A percentile compares a stretch with the other conserved stretches of the same genome.
Evolutionary conservation across 1,140 invertebrate species (phyloP).

Genomic region (Heliconius nattereri): DNA sequence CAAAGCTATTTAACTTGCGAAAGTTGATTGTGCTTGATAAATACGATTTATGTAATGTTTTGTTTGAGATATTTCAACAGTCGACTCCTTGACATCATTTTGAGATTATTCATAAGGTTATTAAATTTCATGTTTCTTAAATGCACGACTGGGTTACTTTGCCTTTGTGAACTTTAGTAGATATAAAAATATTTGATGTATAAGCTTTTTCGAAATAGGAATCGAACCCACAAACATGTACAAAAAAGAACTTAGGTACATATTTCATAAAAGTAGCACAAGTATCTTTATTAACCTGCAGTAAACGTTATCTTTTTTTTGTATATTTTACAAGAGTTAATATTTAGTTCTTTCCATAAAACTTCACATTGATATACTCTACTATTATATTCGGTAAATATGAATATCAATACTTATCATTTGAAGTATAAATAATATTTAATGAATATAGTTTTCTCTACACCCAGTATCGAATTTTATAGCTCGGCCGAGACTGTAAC

Average conservation of each 20-base stretch:
- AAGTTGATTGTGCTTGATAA: slow-evolving; percentile 26
- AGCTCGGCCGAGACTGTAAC: slow-evolving; percentile 1
- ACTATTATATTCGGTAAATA: neutral
- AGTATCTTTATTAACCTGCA: no score
- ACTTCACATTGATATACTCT: neutral
- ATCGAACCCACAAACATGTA: neutral
- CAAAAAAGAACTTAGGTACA: neutral
- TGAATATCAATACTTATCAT: neutral
- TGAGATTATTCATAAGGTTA: neutral
- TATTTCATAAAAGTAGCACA: no score
- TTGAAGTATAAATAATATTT: neutral
- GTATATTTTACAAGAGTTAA: no score
- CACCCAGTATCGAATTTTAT: slow-evolving; percentile 1
- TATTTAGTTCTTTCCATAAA: neutral
- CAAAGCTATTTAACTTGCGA: slow-evolving; percentile 18
- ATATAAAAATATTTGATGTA: neutral
- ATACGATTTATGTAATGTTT: slow-evolving; percentile 26
- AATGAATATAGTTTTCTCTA: neutral
- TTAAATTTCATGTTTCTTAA: neutral
- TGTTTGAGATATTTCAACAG: slow-evolving; percentile 21
- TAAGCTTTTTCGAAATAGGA: neutral
- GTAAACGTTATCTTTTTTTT: no score
- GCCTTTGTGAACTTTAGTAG: neutral
- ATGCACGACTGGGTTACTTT: neutral
- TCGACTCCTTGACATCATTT: slow-evolving; percentile 26